Percentiles rank a stretch among this genome's conserved stretches.
phyloP scores from a whole-genome alignment of 2,113 vertebrate species.

The Xenopus laevis region DNA sequence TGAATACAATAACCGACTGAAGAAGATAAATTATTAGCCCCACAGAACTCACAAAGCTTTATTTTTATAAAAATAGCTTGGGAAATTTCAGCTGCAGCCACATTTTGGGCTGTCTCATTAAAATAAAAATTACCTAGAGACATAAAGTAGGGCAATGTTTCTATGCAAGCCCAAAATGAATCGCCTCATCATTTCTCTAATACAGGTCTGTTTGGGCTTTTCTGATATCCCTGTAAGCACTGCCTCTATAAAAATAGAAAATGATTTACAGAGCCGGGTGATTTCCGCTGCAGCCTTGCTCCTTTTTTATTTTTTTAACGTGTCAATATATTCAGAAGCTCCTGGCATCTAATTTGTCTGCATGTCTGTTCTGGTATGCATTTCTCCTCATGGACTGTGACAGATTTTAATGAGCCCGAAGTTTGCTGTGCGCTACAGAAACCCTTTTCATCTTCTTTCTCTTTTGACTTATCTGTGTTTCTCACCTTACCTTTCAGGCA shows the following conservation, averaged over 20 bases:
- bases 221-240: neutral
- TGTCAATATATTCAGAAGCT: slow-evolving; percentile 40
- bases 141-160: neutral
- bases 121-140: neutral
- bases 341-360: slow-evolving; percentile 41
- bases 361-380: slow-evolving; percentile 40
- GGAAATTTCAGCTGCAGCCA: neutral
- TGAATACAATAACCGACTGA: neutral
- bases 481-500: slow-evolving; percentile 17
- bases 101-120: neutral
- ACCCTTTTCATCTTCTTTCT: slow-evolving; percentile 1
- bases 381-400: slow-evolving; percentile 25
- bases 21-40: neutral
- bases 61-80: no score
- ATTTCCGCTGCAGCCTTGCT: slow-evolving; percentile 5
- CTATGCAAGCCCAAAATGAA: neutral
- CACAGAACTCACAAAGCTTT: neutral
- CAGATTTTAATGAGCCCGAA: slow-evolving; percentile 50
- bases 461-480: slow-evolving; percentile 8
- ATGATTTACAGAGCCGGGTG: neutral
- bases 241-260: slow-evolving; percentile 14
- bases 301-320: slow-evolving; percentile 6
- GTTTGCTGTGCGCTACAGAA: slow-evolving; percentile 18
- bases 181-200: neutral
- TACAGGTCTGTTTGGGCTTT: neutral